phyloP scores from a whole-genome alignment of 2,888 invertebrate species.

The Neelides folsomi region DNA sequence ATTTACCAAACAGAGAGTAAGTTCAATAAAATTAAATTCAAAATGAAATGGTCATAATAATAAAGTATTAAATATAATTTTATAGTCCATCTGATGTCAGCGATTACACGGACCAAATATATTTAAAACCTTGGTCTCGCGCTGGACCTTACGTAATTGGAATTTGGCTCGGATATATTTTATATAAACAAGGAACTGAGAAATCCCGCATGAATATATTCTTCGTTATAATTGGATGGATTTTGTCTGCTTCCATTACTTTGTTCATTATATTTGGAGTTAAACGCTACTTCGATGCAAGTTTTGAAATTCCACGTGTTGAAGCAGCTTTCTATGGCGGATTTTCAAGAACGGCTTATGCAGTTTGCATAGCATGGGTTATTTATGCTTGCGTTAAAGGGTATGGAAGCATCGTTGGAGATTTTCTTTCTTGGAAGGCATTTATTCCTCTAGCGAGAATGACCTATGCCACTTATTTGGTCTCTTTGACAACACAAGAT shows the following conservation, averaged over 20 bases:
- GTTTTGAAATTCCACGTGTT: conserved; percentile 1
- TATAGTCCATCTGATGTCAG: no score
- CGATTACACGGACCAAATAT: neutral
- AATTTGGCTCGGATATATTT: conserved; percentile 14
- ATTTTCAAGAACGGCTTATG: conserved; percentile 25
- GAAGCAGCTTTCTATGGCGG: conserved; percentile 24
- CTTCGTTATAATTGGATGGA: conserved; percentile 11
- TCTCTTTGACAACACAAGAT: conserved; percentile 2
- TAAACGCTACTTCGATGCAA: conserved; percentile 12
- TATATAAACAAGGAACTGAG: conserved; percentile 6
- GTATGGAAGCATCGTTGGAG: conserved; percentile 22
- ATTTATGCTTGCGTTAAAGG: conserved; percentile 33
- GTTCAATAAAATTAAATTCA: no score
- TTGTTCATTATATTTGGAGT: conserved; percentile 16
- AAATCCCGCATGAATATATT: neutral
- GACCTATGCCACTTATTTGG: conserved; percentile 17
- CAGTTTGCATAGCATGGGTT: conserved; percentile 27
- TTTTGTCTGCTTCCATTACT: conserved; percentile 7
- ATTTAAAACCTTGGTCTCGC: conserved; percentile 13
- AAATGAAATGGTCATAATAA: no score
- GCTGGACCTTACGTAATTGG: conserved; percentile 13
- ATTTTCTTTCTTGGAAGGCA: conserved; percentile 16
- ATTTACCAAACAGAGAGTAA: no score
- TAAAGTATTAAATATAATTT: no score
- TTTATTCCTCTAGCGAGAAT: conserved; percentile 21